Evolutionary conservation across 2,888 invertebrate species (phyloP).

Genomic region (Lasioglossum marginatum): DNA sequence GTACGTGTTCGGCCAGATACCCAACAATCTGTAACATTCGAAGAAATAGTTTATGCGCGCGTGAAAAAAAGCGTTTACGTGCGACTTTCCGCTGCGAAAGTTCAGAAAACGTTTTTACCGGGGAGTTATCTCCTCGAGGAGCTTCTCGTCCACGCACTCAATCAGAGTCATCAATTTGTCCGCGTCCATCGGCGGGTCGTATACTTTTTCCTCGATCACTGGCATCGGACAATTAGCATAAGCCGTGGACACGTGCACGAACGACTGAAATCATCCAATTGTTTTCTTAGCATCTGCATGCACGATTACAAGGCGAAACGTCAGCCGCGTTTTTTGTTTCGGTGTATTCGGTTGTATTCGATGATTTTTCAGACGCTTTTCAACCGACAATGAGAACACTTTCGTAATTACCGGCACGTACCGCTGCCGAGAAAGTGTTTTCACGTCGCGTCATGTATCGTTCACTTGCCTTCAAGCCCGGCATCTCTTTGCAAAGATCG

Average conservation of each 20-base stretch:
- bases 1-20: conserved; percentile 94
- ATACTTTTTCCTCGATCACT: conserved; percentile 86
- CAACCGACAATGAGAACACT: background rate
- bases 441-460: background rate
- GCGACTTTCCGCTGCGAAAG: background rate
- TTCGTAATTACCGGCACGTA: background rate
- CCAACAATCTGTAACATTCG: conserved; percentile 86
- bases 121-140: conserved; percentile 86
- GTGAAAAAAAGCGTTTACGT: background rate
- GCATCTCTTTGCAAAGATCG: conserved; percentile 88
- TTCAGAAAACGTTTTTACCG: conserved; percentile 78
- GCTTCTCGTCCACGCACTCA: conserved; percentile 85
- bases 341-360: too few species aligned
- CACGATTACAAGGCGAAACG: background rate
- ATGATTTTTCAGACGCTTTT: background rate
- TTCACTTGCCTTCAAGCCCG: conserved; percentile 86
- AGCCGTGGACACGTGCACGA: conserved; percentile 87
- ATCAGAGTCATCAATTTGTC: conserved; percentile 85
- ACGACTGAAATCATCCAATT: conserved; percentile 78
- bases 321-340: background rate
- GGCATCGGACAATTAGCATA: conserved; percentile 86
- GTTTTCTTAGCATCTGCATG: background rate
- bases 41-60: background rate
- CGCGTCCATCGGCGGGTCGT: conserved; percentile 85
- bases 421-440: background rate